These are phyloP conservation scores for Callosobruchus maculatus DNA, from an alignment of 2,888 invertebrate genomes.

Conservation along the genomic window DNA sequence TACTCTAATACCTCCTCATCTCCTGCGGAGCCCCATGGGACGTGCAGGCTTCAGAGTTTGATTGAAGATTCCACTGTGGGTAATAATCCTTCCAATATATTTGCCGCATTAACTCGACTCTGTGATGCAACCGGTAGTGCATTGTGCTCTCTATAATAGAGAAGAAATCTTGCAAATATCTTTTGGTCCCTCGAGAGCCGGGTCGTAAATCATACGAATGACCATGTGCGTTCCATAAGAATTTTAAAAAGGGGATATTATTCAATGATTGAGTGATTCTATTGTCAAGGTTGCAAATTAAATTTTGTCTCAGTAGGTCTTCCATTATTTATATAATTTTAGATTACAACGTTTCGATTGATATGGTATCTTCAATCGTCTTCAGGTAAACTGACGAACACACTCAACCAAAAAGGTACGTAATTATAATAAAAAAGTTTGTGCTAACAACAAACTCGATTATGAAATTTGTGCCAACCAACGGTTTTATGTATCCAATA, in stretches of 20 bases:
- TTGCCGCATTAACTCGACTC: background rate
- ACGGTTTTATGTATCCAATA: too few species aligned
- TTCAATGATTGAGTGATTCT: too few species aligned
- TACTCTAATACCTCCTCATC: background rate
- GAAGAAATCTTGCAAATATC: background rate
- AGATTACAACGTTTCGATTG: too few species aligned
- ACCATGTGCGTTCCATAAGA: background rate
- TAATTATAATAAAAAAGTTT: too few species aligned
- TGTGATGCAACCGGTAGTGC: background rate
- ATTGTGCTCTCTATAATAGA: background rate
- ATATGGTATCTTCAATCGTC: too few species aligned
- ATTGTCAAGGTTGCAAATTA: too few species aligned
- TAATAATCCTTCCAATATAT: background rate
- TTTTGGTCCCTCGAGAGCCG: background rate
- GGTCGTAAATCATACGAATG: background rate
- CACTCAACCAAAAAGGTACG: too few species aligned
- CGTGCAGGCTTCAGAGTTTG: background rate
- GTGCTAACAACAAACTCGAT: too few species aligned
- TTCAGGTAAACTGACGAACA: too few species aligned
- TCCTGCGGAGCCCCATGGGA: background rate
- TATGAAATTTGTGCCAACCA: too few species aligned
- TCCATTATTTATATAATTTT: too few species aligned
- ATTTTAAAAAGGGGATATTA: background rate
- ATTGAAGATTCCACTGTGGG: background rate
- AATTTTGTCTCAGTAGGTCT: too few species aligned